Base-by-base conservation (phyloP, 1,140 invertebrate genomes). In the Arctopsyche grandis region DNA sequence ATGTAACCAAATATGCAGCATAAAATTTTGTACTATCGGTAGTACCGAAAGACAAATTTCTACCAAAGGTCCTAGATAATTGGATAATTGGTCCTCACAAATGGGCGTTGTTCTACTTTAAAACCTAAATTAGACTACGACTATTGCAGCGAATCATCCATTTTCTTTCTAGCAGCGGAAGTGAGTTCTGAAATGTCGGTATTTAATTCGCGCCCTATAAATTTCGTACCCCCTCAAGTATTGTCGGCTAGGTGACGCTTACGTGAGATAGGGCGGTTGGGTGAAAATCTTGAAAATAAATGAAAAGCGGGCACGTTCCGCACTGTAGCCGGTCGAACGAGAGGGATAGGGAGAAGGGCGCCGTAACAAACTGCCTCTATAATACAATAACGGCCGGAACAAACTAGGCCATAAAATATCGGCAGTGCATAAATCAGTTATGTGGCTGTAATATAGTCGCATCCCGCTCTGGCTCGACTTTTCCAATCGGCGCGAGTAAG, bases 361-460 rank as follows among this genome's bases (percentile, higher is more conserved):
- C 56, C 82, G 84, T 86, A 85, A 86, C 85, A 87, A 87, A 87
- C 84, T 84, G 86, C 83, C 86, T 84, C 87, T 87, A 86, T 90
- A 89, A 89, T 89, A 90, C 87, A 90, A 90, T 89, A 89, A 89
- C 88, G 87, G 86, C 85, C 88, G 87, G 88, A 89, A 89, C 87
- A 88, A 89, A 90, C 88, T 88, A 84, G 86, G 85, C 88, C 87
- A 89, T 90, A 90, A 90, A 89, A 88, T 90, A 89, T 89, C 87
- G 88, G 87, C 86, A 87, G 87, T 85, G 86, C 87, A 89, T 89
- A 90, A 89, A 89, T 90, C 89, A 88, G 85, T 85, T 85, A 78
- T 70, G 78, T 58, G 74, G 80, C 77, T 48, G 52, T 79, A 76
- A 71, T 38, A 71, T 70, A 22, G 56, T 48, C 26, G 5, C 63